These are phyloP conservation scores for Anthopleura xanthogrammica DNA, from an alignment of 92 coral and sea anemone genomes.

Conservation along the genomic window DNA sequence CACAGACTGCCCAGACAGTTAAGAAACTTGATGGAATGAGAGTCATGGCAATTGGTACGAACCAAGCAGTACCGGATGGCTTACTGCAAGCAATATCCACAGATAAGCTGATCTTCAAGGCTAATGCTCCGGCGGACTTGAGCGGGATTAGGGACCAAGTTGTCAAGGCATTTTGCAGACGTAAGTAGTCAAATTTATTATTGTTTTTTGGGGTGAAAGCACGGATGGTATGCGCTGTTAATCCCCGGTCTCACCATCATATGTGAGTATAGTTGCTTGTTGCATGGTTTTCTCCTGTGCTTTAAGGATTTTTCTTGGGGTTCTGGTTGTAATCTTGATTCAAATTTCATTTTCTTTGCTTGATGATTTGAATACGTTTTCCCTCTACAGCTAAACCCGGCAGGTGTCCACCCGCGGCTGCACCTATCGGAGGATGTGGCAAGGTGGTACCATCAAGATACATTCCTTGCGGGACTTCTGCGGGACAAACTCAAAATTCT, in stretches of 20 bases:
- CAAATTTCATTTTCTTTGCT: not conserved
- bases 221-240: too few relatives aligned
- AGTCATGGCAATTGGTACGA: constrained; percentile 33
- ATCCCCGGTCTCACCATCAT: too few relatives aligned
- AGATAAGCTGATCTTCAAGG: constrained; percentile 19
- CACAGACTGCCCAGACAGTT: constrained; percentile 9
- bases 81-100: constrained; percentile 12
- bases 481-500: constrained; percentile 22
- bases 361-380: not conserved
- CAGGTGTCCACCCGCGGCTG: constrained; percentile 40
- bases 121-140: constrained; percentile 28
- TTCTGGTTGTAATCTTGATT: not conserved
- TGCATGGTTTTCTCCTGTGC: too few relatives aligned
- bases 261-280: too few relatives aligned
- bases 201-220: too few relatives aligned
- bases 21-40: constrained; percentile 35
- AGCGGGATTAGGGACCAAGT: not conserved
- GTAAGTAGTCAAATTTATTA: constrained; percentile 9
- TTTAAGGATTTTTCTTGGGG: too few relatives aligned
- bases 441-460: constrained; percentile 19
- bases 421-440: constrained; percentile 26
- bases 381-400: constrained; percentile 56
- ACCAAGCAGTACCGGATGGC: constrained; percentile 16
- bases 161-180: constrained; percentile 22
- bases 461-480: constrained; percentile 48